A percentile compares a stretch with the other conserved stretches of the same genome.
phyloP scores from a whole-genome alignment of 2,888 invertebrate genomes.

The Leptopilina myrica region DNA sequence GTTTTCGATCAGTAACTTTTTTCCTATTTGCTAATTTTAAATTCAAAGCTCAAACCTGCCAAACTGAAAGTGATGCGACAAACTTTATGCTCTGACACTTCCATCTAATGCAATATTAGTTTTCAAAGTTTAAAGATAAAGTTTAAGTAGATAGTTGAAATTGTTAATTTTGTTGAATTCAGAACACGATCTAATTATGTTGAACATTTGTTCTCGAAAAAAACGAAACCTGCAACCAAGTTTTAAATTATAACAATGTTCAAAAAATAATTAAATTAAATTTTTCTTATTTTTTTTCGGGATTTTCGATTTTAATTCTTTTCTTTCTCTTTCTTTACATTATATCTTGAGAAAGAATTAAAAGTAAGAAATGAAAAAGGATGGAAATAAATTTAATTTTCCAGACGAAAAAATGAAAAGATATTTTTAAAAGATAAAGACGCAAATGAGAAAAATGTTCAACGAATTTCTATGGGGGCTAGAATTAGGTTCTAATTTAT shows the following conservation, averaged over 20 bases:
- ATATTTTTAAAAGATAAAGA: neutral
- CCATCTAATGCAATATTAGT: neutral
- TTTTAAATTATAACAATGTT: no score
- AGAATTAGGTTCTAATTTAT: neutral
- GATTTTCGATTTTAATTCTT: no score
- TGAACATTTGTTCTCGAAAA: no score
- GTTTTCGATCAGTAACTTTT: neutral
- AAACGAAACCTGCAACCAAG: no score
- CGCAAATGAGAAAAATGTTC: neutral
- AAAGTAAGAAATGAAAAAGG: no score
- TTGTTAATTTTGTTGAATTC: neutral
- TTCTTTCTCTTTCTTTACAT: no score
- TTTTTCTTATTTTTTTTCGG: no score
- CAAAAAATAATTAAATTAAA: no score
- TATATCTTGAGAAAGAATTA: no score
- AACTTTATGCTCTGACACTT: neutral
- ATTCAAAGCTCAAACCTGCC: neutral
- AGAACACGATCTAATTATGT: neutral
- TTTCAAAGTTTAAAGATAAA: neutral
- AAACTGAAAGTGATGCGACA: slow-evolving; percentile 1
- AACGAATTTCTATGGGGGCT: neutral
- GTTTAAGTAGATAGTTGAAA: slow-evolving; percentile 3
- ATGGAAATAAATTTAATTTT: neutral
- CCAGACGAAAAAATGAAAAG: neutral
- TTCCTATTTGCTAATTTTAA: neutral